A percentile compares a stretch with the other conserved stretches of the same genome.
phyloP scores from a whole-genome alignment of 2,797 vertebrate genomes.

The Syngnathus rostellatus region DNA sequence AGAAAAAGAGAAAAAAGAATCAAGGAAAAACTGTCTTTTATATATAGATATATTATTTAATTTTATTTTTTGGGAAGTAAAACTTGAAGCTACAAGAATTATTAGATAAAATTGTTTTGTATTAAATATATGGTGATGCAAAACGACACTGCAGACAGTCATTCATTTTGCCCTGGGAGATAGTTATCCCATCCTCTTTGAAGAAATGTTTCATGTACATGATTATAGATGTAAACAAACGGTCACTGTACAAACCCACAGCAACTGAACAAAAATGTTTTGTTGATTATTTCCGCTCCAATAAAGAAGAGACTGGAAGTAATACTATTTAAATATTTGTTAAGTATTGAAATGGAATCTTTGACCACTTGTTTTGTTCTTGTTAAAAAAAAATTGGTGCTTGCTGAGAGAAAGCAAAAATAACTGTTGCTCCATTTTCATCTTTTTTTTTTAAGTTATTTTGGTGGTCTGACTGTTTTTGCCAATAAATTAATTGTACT shows the following conservation, averaged over 20 bases:
- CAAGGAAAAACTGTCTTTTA: slow-evolving; percentile 72
- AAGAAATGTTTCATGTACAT: slow-evolving; percentile 71
- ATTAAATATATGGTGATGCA: slow-evolving; percentile 71
- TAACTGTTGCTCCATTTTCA: slow-evolving; percentile 72
- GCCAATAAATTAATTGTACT: slow-evolving; percentile 84
- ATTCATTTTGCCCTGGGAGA: slow-evolving; percentile 58
- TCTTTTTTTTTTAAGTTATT: slow-evolving; percentile 66
- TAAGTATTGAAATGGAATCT: slow-evolving; percentile 68
- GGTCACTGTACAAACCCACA: slow-evolving; percentile 76
- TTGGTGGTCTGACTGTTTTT: slow-evolving; percentile 64
- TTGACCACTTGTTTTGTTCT: slow-evolving; percentile 71
- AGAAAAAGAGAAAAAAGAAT: slow-evolving; percentile 47
- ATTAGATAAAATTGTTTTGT: slow-evolving; percentile 71
- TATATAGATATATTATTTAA: slow-evolving; percentile 81
- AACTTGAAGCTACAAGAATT: slow-evolving; percentile 78
- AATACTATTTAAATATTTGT: slow-evolving; percentile 72
- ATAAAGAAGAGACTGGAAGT: slow-evolving; percentile 64
- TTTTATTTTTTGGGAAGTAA: slow-evolving; percentile 77
- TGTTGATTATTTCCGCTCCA: slow-evolving; percentile 57
- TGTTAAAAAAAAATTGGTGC: slow-evolving; percentile 69
- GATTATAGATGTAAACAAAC: slow-evolving; percentile 73
- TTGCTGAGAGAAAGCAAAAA: slow-evolving; percentile 73
- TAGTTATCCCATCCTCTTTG: slow-evolving; percentile 59
- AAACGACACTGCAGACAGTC: slow-evolving; percentile 70
- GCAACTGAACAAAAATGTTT: slow-evolving; percentile 67